Conservation (phyloP, 2,888 invertebrate genomes). For the Celastrina argiolus region DNA sequence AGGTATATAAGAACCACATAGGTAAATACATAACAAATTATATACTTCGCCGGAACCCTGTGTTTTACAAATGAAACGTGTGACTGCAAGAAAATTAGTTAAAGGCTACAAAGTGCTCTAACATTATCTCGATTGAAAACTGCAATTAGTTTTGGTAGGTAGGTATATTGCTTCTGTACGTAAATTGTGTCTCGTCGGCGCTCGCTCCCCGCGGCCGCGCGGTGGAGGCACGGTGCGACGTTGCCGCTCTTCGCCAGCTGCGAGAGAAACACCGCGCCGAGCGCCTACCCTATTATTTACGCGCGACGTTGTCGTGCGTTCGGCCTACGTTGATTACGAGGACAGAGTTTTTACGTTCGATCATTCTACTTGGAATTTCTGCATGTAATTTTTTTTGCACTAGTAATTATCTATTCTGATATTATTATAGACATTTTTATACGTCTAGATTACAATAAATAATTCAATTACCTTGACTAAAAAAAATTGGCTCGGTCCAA, state of each 20-base stretch:
- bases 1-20: neutral
- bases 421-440: neutral
- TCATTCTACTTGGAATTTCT: slow-evolving; percentile 57
- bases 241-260: slow-evolving; percentile 75
- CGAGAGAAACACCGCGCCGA: slow-evolving; percentile 74
- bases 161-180: slow-evolving; percentile 67
- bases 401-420: neutral
- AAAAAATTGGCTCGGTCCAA: neutral
- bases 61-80: neutral
- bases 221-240: slow-evolving; percentile 55
- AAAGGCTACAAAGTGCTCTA: neutral
- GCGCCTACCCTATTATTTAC: slow-evolving; percentile 78
- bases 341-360: slow-evolving; percentile 77
- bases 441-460: neutral
- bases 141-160: slow-evolving; percentile 53
- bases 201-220: slow-evolving; percentile 51
- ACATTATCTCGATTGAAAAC: slow-evolving; percentile 21
- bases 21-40: slow-evolving; percentile 3
- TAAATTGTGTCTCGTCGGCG: slow-evolving; percentile 52
- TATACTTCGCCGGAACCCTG: neutral
- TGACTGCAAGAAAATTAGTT: neutral
- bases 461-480: slow-evolving; percentile 7
- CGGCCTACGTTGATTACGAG: slow-evolving; percentile 78
- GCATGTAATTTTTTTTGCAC: slow-evolving; percentile 37
- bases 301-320: slow-evolving; percentile 73